A percentile compares a stretch with the other conserved stretches of the same genome.
Evolutionary conservation across 2,797 vertebrate genomes (phyloP).

Genomic region (Bufotes viridis): DNA sequence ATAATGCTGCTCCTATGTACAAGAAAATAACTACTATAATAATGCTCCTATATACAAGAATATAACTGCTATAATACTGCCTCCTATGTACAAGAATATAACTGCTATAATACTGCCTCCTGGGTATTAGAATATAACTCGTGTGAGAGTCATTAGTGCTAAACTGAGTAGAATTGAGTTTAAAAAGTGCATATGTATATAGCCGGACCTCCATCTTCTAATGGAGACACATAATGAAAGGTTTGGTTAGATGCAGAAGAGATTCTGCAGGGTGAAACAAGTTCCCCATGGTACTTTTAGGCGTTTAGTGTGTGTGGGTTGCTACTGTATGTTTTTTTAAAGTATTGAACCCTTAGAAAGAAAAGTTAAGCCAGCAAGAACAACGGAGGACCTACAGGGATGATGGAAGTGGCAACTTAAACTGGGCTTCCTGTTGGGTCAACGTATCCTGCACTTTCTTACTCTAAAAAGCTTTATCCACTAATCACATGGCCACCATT

Average conservation of each 20-base stretch:
- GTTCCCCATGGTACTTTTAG: neutral
- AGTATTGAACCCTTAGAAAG: neutral
- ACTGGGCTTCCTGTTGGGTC: neutral
- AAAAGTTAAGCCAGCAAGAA: neutral
- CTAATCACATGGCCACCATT: too few species aligned
- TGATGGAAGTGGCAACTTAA: neutral
- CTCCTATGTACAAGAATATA: too few species aligned
- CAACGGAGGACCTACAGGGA: neutral
- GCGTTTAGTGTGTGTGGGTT: neutral
- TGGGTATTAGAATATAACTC: too few species aligned
- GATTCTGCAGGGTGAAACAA: neutral
- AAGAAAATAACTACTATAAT: neutral
- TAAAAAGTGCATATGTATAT: neutral
- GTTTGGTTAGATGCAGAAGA: conserved; percentile 10
- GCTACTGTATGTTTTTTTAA: neutral
- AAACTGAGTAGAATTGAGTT: neutral
- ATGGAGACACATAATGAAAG: conserved; percentile 11
- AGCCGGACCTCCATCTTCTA: neutral
- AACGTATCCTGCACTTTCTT: too few species aligned
- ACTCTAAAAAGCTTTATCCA: too few species aligned
- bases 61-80: neutral
- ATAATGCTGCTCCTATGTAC: neutral
- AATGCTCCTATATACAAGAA: neutral
- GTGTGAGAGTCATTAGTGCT: neutral
- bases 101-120: too few species aligned